A percentile compares a stretch with the other conserved stretches of the same genome.
These are phyloP conservation scores for Phoxinus phoxinus DNA, from an alignment of 2,113 vertebrate genomes.

Conservation along the genomic window DNA sequence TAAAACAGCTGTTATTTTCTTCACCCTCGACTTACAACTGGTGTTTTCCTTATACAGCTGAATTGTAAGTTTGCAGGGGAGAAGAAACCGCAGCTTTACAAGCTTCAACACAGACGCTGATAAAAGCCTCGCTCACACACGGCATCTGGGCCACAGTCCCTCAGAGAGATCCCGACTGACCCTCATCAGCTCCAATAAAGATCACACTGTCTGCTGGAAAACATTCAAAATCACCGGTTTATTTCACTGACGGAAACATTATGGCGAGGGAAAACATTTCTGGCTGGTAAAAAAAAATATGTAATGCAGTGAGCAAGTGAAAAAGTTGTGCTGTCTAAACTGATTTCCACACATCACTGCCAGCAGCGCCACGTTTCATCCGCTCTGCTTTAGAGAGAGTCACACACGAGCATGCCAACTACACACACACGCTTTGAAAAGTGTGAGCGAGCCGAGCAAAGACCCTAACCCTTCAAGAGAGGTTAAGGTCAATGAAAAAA, in stretches of 20 bases:
- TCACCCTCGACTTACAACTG: too few species aligned
- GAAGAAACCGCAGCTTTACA: neutral
- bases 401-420: neutral
- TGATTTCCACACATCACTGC: conserved; percentile 9
- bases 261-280: neutral
- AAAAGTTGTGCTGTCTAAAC: conserved; percentile 10
- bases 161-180: conserved; percentile 10
- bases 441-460: too few species aligned
- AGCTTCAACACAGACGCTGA: conserved; percentile 7
- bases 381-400: conserved; percentile 15
- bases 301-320: neutral
- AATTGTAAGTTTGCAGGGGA: neutral
- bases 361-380: neutral
- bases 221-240: neutral
- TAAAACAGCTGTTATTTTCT: too few species aligned
- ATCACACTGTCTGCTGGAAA: conserved; percentile 16
- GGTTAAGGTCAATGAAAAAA: too few species aligned
- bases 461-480: too few species aligned
- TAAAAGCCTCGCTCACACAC: conserved; percentile 14
- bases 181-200: conserved; percentile 38
- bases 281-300: neutral
- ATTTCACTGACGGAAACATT: neutral
- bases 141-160: conserved; percentile 19
- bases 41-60: neutral
- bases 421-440: too few species aligned